Evolutionary conservation across 2,888 invertebrate genomes (phyloP).

Genomic region (Microctonus hyperodae): DNA sequence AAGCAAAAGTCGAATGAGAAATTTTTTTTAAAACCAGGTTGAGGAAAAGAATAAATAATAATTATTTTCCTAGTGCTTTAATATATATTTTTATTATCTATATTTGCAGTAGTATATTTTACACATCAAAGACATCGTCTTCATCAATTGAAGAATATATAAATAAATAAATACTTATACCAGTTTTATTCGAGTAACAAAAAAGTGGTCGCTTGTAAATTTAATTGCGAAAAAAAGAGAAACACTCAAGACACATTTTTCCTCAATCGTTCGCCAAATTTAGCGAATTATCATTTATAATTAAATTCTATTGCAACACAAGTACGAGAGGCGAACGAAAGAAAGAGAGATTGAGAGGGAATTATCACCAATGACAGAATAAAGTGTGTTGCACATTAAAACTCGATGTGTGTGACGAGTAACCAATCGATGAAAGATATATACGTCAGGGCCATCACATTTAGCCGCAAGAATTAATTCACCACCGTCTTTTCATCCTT

Average conservation of each 20-base stretch:
- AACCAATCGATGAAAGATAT: not conserved
- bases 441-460: not conserved
- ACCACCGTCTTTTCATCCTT: not conserved
- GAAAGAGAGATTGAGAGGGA: constrained; percentile 31
- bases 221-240: constrained; percentile 25
- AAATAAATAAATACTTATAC: constrained; percentile 9
- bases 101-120: not conserved
- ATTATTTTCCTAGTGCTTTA: not conserved
- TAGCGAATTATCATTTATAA: constrained; percentile 42
- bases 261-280: constrained; percentile 41
- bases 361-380: constrained; percentile 23
- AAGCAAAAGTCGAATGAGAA: not conserved
- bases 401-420: not conserved
- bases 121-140: constrained; percentile 28
- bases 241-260: constrained; percentile 32
- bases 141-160: constrained; percentile 26
- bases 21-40: not conserved
- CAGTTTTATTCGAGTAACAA: too few species aligned
- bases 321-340: constrained; percentile 26
- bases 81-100: not conserved
- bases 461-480: not conserved
- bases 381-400: constrained; percentile 1
- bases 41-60: constrained; percentile 1
- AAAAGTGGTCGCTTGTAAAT: constrained; percentile 18
- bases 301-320: constrained; percentile 40